Evolutionary conservation across 2,888 invertebrate species (phyloP).

Genomic region (Aporophyla lueneburgensis): DNA sequence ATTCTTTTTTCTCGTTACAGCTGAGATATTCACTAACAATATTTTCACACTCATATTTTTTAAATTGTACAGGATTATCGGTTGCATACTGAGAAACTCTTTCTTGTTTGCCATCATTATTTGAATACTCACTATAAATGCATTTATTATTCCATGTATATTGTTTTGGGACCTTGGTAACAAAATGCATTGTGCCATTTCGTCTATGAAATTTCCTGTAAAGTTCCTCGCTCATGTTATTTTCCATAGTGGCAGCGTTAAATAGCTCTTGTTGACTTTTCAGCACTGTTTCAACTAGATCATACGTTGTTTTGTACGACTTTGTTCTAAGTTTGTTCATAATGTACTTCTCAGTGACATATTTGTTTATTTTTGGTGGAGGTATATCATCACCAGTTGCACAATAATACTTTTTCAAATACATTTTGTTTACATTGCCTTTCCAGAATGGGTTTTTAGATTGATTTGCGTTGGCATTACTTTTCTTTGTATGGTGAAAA

Average conservation of each 20-base stretch:
- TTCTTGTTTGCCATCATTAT: background rate
- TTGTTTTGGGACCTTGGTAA: conserved; percentile 4
- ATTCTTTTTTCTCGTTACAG: background rate
- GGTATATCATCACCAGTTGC: background rate
- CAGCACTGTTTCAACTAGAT: conserved; percentile 79
- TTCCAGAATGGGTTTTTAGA: conserved; percentile 15
- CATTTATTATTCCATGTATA: conserved; percentile 10
- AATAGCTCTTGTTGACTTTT: conserved; percentile 62
- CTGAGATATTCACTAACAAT: background rate
- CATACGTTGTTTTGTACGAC: conserved; percentile 75
- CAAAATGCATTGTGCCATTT: background rate
- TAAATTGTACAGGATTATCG: background rate
- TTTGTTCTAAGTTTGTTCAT: conserved; percentile 55
- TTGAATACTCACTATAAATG: conserved; percentile 15
- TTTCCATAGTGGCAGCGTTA: background rate
- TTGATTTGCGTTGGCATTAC: conserved; percentile 61
- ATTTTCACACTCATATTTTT: background rate
- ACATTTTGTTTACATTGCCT: conserved; percentile 1
- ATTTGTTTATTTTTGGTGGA: conserved; percentile 18
- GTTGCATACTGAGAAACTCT: background rate
- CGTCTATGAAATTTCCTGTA: conserved; percentile 12
- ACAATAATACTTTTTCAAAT: background rate
- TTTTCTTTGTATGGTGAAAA: conserved; percentile 51
- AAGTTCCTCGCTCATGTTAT: conserved; percentile 13
- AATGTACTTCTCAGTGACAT: conserved; percentile 37